Percentiles rank a stretch among this genome's conserved stretches.
phyloP scores from a whole-genome alignment of 1,140 invertebrate genomes.

The Lordiphosa collinella region DNA sequence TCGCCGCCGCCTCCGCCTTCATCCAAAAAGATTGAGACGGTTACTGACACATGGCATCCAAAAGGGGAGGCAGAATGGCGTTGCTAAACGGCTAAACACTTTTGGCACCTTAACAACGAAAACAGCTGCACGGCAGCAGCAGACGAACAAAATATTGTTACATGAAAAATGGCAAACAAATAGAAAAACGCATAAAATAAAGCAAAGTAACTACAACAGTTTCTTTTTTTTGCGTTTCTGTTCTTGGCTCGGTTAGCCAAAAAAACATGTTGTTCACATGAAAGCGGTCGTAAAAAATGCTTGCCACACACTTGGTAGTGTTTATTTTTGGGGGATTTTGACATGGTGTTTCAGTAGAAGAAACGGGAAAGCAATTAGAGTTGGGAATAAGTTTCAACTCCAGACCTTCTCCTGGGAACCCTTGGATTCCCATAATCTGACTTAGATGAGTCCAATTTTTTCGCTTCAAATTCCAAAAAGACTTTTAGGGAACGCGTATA shows the following conservation, averaged over 20 bases:
- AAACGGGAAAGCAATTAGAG: too few relatives aligned
- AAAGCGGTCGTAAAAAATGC: too few relatives aligned
- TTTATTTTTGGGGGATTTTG: too few relatives aligned
- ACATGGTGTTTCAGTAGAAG: too few relatives aligned
- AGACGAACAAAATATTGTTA: constrained; percentile 62
- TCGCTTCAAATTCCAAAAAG: too few relatives aligned
- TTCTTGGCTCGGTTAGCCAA: not conserved
- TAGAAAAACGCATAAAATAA: constrained; percentile 42
- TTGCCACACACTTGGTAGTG: too few relatives aligned
- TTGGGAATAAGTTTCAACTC: too few relatives aligned
- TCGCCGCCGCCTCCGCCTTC: not conserved
- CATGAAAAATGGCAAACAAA: constrained; percentile 58
- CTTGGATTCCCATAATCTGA: too few relatives aligned
- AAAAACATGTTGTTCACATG: too few relatives aligned
- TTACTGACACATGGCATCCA: constrained; percentile 10
- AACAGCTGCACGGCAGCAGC: constrained; percentile 54
- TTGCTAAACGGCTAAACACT: constrained; percentile 51
- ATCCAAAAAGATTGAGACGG: constrained; percentile 56
- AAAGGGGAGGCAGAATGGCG: constrained; percentile 7
- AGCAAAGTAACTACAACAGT: constrained; percentile 29
- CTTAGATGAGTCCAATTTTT: too few relatives aligned
- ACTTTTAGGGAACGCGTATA: too few relatives aligned
- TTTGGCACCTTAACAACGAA: constrained; percentile 68
- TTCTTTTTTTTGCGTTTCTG: not conserved
- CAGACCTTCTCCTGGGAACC: too few relatives aligned